Conservation (phyloP, 2,888 invertebrate genomes). For the Incurvaria masculella region DNA sequence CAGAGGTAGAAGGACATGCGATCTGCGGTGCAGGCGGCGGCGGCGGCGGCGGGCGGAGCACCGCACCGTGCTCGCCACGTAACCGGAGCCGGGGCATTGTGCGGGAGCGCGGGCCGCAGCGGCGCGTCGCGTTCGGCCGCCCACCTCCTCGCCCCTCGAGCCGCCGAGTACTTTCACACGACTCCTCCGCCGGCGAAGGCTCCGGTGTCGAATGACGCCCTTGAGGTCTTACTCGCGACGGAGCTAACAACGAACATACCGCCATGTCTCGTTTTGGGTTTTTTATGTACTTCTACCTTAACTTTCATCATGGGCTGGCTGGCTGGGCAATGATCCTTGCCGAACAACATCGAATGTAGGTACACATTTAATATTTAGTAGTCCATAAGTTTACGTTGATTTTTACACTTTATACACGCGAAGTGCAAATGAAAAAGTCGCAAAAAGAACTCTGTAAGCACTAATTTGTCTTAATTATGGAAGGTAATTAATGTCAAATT, state of each 20-base stretch:
- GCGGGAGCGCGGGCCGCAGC: slow-evolving; percentile 49
- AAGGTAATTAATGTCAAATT: too few species aligned
- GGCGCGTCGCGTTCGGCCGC: slow-evolving; percentile 19
- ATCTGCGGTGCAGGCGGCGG: background rate
- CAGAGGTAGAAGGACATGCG: background rate
- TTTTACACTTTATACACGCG: too few species aligned
- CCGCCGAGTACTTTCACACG: slow-evolving; percentile 42
- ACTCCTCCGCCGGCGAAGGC: slow-evolving; percentile 31
- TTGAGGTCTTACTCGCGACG: slow-evolving; percentile 26
- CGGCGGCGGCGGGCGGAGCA: background rate
- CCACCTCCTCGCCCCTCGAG: slow-evolving; percentile 10
- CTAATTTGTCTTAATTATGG: too few species aligned
- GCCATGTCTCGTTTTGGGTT: background rate
- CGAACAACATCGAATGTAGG: too few species aligned
- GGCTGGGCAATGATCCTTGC: too few species aligned
- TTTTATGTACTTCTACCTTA: too few species aligned
- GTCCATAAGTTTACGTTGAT: too few species aligned
- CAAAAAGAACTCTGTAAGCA: too few species aligned
- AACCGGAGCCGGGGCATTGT: slow-evolving; percentile 50
- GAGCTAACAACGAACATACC: background rate
- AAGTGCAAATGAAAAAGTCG: too few species aligned
- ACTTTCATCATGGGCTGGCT: too few species aligned
- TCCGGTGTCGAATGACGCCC: slow-evolving; percentile 51
- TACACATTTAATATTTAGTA: too few species aligned
- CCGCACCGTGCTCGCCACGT: too few species aligned